Evolutionary conservation across 2,888 invertebrate species (phyloP), one percentile per base, ranked within the genome.

Genomic region (Sinotaia quadrata): DNA sequence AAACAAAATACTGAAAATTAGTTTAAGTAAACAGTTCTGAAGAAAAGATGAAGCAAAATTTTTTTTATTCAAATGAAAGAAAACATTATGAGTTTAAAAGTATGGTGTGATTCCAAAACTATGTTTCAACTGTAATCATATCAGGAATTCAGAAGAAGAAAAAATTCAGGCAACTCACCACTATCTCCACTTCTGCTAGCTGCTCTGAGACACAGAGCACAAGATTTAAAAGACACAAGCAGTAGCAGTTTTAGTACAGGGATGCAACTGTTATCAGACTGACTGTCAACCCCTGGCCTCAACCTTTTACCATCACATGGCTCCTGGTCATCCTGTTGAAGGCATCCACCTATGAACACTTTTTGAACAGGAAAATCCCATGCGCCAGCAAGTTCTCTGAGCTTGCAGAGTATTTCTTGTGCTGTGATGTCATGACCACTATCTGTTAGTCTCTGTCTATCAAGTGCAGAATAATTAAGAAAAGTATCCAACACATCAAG

Each of bases 201-300:
- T 21, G 4, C 47, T 7, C 47, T 47, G 24, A 18, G 3, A 47
- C 47, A 47, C 21, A 47, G n/a, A 7, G 56, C 65, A 44, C 65
- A 41, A 2, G 56, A 37, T 41, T 65, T 65, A n/a, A 65, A 31
- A 31, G 54, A 29, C 41, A 56, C 56, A 7, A 33, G 27, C 15
- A 56, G 10, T 21, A 65, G 37, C 10, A 65, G 56, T 41, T 44
- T 56, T 18, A 65, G 54, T 29, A 65, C 44, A 27, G 56, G 56
- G 33, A 24, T 44, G 56, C 44, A 37, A 29, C 29, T 31, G 2
- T 29, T 8, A 29, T 33, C 33, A 27, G 10, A 33, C 7, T 18
- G 37, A 49, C 8, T 10, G 27, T 29, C 63, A 21, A 24, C 0
- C 49, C 7, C 4, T 21, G n/a, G 29, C 27, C 51, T 10, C 41